These are phyloP conservation scores for Harpegnathos saltator DNA, from an alignment of 1,140 invertebrate species.

Conservation along the genomic window DNA sequence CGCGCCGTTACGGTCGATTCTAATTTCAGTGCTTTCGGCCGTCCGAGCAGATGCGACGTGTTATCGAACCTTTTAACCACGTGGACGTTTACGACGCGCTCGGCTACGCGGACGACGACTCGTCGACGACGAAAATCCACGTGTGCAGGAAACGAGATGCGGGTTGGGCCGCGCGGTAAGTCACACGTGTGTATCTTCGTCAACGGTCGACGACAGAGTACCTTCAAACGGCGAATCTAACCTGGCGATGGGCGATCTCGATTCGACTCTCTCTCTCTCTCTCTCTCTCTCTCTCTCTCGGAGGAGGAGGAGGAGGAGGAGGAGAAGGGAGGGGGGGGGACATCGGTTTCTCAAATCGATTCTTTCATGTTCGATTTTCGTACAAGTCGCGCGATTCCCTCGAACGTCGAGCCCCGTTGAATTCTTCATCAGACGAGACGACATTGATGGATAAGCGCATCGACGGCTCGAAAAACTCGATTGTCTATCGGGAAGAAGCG, in stretches of 20 bases:
- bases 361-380: too few relatives aligned
- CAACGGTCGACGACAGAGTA: constrained; percentile 58
- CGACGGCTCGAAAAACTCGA: too few relatives aligned
- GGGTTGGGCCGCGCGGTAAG: constrained; percentile 69
- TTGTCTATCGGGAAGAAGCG: too few relatives aligned
- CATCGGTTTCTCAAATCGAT: too few relatives aligned
- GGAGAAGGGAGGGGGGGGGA: too few relatives aligned
- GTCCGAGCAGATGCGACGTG: constrained; percentile 75
- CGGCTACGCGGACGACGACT: constrained; percentile 31
- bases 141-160: constrained; percentile 83
- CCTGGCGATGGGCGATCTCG: neutral
- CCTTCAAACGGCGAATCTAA: constrained; percentile 39
- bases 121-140: constrained; percentile 74
- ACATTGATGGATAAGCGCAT: too few relatives aligned
- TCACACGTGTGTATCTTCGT: constrained; percentile 74
- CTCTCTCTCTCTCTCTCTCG: too few relatives aligned
- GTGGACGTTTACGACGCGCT: constrained; percentile 73
- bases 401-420: too few relatives aligned
- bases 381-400: too few relatives aligned
- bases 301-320: too few relatives aligned
- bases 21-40: constrained; percentile 62
- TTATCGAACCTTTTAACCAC: constrained; percentile 80
- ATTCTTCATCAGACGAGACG: too few relatives aligned
- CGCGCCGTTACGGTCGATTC: constrained; percentile 47
- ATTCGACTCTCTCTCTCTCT: too few relatives aligned